Conservation (phyloP, 2,888 invertebrate species). For the Deilephila porcellus region DNA sequence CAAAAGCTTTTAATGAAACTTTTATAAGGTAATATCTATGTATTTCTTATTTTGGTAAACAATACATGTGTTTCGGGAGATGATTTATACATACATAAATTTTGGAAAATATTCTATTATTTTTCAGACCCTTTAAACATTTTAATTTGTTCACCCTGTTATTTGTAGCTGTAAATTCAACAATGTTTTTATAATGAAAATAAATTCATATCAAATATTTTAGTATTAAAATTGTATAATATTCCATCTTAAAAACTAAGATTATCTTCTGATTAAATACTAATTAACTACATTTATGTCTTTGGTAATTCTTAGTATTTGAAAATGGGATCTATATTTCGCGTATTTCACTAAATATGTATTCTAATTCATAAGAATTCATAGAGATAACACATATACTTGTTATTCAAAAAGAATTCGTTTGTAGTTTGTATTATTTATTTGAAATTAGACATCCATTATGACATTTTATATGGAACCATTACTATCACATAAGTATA, state of each 20-base stretch:
- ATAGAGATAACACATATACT: background rate
- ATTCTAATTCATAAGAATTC: background rate
- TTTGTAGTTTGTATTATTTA: background rate
- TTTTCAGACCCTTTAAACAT: background rate
- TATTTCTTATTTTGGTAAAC: background rate
- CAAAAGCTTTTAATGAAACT: background rate
- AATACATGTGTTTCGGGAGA: background rate
- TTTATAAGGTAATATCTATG: background rate
- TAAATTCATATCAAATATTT: constrained; percentile 19
- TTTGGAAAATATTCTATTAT: background rate
- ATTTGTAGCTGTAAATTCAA: constrained; percentile 17
- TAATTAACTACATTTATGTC: background rate
- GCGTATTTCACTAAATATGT: constrained; percentile 4
- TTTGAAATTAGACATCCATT: background rate
- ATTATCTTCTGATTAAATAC: constrained; percentile 8
- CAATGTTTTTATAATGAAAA: constrained; percentile 8
- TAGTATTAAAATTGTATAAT: background rate
- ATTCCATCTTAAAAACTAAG: constrained; percentile 2
- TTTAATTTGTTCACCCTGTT: constrained; percentile 8
- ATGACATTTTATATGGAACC: constrained; percentile 36
- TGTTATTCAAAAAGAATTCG: background rate
- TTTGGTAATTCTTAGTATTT: background rate
- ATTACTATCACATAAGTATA: constrained; percentile 33
- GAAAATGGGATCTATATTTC: background rate
- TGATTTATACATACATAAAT: background rate